Evolutionary conservation across 2,113 vertebrate species (phyloP).

Genomic region (Aleadryas rufinucha): DNA sequence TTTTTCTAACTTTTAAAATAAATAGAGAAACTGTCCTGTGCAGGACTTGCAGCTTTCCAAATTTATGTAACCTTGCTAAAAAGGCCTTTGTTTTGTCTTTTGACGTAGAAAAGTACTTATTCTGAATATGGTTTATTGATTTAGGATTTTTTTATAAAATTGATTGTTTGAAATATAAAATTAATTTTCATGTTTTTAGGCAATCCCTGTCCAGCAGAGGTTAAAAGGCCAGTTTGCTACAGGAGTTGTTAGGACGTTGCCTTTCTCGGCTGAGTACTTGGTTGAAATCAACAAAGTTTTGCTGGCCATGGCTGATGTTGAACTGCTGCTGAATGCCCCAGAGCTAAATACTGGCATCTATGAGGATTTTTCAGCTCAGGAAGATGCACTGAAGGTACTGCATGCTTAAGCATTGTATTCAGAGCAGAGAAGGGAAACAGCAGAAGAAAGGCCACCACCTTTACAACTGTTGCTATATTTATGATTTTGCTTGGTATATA

Average conservation of each 20-base stretch:
- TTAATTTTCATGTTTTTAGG: slow-evolving; percentile 34
- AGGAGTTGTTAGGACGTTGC: slow-evolving; percentile 24
- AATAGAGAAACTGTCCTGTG: background rate
- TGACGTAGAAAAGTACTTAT: background rate
- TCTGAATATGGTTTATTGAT: background rate
- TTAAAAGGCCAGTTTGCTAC: slow-evolving; percentile 30
- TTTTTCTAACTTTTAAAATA: background rate
- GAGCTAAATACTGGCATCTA: slow-evolving; percentile 84
- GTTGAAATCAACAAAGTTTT: slow-evolving; percentile 91
- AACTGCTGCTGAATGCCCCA: slow-evolving; percentile 86
- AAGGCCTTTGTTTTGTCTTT: background rate
- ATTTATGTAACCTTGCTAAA: background rate
- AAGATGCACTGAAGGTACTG: slow-evolving; percentile 87
- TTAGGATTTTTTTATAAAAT: background rate
- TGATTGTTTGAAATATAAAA: background rate
- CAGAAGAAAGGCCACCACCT: background rate
- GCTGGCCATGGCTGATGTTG: slow-evolving; percentile 85
- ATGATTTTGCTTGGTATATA: background rate
- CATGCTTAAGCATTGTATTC: background rate
- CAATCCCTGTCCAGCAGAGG: slow-evolving; percentile 30
- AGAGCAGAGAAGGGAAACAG: background rate
- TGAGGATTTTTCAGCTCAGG: slow-evolving; percentile 89
- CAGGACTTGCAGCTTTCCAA: background rate
- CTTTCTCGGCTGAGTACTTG: slow-evolving; percentile 82
- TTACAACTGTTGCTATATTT: background rate